Conservation (phyloP, 1,140 invertebrate genomes). For the Micrasema longulum region DNA sequence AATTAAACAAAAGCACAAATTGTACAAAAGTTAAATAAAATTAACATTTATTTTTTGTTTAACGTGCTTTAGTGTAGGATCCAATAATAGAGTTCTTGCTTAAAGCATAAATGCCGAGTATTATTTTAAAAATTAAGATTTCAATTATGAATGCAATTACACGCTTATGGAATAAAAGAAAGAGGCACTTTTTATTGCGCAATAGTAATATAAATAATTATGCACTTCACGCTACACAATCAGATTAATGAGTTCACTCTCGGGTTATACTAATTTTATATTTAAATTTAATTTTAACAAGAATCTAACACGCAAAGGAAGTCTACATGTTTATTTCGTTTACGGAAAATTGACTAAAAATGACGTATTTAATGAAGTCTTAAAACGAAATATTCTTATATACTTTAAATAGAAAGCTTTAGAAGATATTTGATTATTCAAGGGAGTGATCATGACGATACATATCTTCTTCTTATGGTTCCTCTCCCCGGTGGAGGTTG, state of each 20-base stretch:
- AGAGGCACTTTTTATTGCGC: not conserved
- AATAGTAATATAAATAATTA: constrained; percentile 9
- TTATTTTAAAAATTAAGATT: not conserved
- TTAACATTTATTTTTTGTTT: too few relatives aligned
- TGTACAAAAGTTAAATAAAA: too few relatives aligned
- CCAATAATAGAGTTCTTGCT: not conserved
- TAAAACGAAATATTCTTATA: too few relatives aligned
- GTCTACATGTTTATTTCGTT: not conserved
- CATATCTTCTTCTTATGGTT: too few relatives aligned
- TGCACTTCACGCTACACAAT: constrained; percentile 1
- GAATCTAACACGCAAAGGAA: not conserved
- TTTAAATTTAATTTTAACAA: not conserved
- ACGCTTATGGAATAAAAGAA: not conserved
- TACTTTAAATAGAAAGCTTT: too few relatives aligned
- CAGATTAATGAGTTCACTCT: constrained; percentile 11
- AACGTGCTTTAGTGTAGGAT: too few relatives aligned
- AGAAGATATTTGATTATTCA: not conserved
- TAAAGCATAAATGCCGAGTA: not conserved
- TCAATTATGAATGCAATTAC: not conserved
- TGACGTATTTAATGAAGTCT: not conserved
- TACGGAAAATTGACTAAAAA: not conserved
- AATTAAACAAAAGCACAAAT: too few relatives aligned
- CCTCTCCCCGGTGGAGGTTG: too few relatives aligned
- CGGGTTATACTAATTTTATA: constrained; percentile 9
- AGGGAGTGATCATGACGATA: too few relatives aligned